Conservation (phyloP, 2,797 vertebrate genomes). For the Serranus cabrilla region DNA sequence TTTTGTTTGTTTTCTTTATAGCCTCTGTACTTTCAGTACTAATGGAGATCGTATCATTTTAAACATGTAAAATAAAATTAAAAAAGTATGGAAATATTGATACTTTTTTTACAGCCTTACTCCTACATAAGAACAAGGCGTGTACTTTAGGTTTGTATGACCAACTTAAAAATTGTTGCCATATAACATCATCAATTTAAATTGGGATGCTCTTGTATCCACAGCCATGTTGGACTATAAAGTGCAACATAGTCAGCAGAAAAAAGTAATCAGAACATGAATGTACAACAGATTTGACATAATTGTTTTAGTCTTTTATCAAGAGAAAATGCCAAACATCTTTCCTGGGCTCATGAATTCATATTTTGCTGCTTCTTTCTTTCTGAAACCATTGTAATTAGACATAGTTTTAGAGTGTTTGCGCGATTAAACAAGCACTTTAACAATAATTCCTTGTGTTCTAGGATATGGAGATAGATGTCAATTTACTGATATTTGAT, state of each 20-base stretch:
- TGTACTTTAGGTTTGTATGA: not conserved
- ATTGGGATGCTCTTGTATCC: not conserved
- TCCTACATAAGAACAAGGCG: not conserved
- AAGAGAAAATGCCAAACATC: not conserved
- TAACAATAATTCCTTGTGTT: not conserved
- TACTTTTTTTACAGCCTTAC: too few species aligned
- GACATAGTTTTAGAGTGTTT: not conserved
- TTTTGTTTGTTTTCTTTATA: too few species aligned
- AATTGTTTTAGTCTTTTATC: not conserved
- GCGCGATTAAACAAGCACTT: not conserved
- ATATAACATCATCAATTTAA: conserved; percentile 4
- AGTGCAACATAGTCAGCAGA: too few species aligned
- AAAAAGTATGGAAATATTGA: too few species aligned
- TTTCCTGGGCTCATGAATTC: not conserved
- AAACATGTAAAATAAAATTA: too few species aligned
- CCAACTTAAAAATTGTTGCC: not conserved
- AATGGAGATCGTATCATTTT: too few species aligned
- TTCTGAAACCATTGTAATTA: not conserved
- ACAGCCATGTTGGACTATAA: too few species aligned
- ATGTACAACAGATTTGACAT: too few species aligned
- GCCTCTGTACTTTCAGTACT: too few species aligned
- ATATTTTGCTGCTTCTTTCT: not conserved
- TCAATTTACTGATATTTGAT: not conserved
- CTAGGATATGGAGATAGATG: not conserved
- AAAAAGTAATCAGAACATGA: too few species aligned